Base-by-base conservation (phyloP, 2,113 vertebrate species). In the Excalfactoria chinensis region DNA sequence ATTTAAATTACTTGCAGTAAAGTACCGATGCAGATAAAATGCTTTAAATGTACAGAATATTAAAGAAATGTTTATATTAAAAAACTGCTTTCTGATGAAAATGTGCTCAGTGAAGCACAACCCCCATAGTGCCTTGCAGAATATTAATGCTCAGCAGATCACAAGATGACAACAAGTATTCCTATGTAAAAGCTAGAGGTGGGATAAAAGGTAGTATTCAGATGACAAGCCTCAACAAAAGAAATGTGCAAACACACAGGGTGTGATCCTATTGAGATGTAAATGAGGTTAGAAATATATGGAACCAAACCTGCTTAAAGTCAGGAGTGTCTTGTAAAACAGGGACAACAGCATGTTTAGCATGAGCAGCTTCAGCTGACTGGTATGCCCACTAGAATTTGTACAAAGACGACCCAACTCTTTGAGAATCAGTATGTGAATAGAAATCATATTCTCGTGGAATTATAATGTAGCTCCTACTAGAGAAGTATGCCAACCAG, bases 1-100 rank as follows among this genome's bases (percentile, higher is more conserved):
- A 97, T 97, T 97, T 96, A 97, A 97, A 98, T 97, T 95, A 97
- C 97, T 97, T 97, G 93, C 92, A 80, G 90, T 89, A 93, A 95
- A 91, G 94, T 92, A 97, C 44, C 18, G 84, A 96, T 95, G 95
- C 96, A 96, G 97, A 97, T 97, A 98, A 96, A 98, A 96, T 88
- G 92, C 80, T 95, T 90, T 86, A 95, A 97, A 98, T 97, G 95
- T 97, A 97, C 97, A 97, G 97, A 98, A 97, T 98, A 97, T 97
- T 98, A 98, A 98, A 93, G 89, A 96, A 98, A 98, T 97, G 84
- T 98, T 98, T 98, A 97, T 97, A 97, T 97, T 97, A 97, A 97
- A 97, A 95, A 95, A 92, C 71, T 83, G 94, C 93, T 97, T 98
- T 98, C 96, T 97, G 97, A 95, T 97, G 95, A 96, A 97, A 98